These are phyloP conservation scores for Eupithecia pulchellata DNA, from an alignment of 2,888 invertebrate species.

Conservation along the genomic window DNA sequence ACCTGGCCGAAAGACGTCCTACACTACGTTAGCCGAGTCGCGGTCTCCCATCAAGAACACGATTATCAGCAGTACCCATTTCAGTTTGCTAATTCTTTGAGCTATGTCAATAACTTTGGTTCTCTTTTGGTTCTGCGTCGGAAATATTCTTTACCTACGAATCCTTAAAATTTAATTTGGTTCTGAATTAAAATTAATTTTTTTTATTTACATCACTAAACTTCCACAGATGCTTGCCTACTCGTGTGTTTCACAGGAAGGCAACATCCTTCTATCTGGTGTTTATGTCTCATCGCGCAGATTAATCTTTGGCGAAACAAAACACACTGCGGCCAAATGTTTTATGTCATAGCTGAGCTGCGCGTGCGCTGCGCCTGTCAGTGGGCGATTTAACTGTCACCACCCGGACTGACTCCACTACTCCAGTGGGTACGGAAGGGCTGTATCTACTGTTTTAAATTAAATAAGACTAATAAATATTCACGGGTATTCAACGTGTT, in stretches of 20 bases:
- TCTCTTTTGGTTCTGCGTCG: too few species aligned
- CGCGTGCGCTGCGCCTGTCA: slow-evolving; percentile 54
- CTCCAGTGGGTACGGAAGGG: background rate
- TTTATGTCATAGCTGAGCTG: slow-evolving; percentile 26
- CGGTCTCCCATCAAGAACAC: too few species aligned
- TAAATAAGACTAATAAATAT: background rate
- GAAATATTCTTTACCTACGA: too few species aligned
- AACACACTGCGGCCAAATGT: slow-evolving; percentile 20
- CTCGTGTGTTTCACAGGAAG: slow-evolving; percentile 3
- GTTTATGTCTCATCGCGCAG: slow-evolving; percentile 15
- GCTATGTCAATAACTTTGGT: too few species aligned
- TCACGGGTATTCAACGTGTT: too few species aligned
- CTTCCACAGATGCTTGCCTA: background rate
- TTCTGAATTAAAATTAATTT: background rate
- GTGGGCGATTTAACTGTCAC: slow-evolving; percentile 73
- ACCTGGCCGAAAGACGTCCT: too few species aligned
- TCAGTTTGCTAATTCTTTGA: too few species aligned
- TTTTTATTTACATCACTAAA: background rate
- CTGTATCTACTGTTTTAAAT: background rate
- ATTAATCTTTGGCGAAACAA: slow-evolving; percentile 17
- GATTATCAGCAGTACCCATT: too few species aligned
- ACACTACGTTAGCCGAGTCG: too few species aligned
- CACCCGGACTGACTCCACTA: slow-evolving; percentile 25
- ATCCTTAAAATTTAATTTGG: too few species aligned
- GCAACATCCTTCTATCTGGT: slow-evolving; percentile 10